Evolutionary conservation across 2,113 vertebrate species (phyloP), one percentile per base, ranked within the genome.

Genomic region (Canis aureus): DNA sequence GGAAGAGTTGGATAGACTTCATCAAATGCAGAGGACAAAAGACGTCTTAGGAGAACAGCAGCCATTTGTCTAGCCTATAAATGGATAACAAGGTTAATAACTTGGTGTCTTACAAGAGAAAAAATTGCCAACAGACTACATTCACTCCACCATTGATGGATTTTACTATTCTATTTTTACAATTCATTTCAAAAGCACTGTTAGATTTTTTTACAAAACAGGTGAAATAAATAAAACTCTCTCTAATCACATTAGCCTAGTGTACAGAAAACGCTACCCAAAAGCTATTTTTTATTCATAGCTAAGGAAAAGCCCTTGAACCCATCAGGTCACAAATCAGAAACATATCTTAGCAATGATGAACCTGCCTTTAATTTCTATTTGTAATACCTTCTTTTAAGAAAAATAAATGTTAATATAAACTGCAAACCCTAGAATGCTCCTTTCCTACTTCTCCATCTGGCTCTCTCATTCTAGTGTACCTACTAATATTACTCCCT

Each of bases 1-100:
- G 99, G 99, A 96, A 99, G 99, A 80, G 99, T 96, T 20, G 99
- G 99, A 97, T 99, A 99, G 86, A 99, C 99, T 98, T 99, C 99
- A 98, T 99, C 99, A 92, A 99, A 99, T 7, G 99, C 99, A 19
- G 99, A 99, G 15, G 99, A 99, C 98, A 99, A 97, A 95, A 99
- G 99, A 74, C 99, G 99, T 80, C 99, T 99, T 49, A 99, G 98
- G 85, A 99, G 99, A 88, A 99, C 99, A 0, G 99, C 99, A 2
- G 99, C 99, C 99, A 99, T 99, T 98, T 99, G 99, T 98, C 99
- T 99, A 96, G 99, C 99, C 99, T 99, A 97, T 76, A 76, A 96
- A 85, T 10, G 97, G 62, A 93, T 9, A 87, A 97, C 13, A 92
- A 4, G 60, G 38, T 96, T 94, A 92, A 53, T 74, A n/a, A 62